phyloP scores from a whole-genome alignment of 2,113 vertebrate species.

The Cyprinus carpio region DNA sequence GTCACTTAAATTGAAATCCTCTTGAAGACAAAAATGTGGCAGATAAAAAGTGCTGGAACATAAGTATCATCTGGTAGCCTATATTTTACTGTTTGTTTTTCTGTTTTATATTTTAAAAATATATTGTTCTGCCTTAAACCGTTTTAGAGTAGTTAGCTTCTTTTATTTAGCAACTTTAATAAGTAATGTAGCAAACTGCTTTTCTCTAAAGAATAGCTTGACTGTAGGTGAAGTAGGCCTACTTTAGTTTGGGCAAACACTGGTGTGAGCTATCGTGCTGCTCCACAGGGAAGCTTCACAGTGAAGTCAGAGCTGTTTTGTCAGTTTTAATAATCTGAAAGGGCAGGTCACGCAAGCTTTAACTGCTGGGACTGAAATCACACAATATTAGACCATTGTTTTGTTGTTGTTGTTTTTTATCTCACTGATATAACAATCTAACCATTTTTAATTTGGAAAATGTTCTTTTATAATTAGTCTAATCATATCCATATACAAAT shows the following conservation, averaged over 20 bases:
- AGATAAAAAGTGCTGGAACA: too few relatives aligned
- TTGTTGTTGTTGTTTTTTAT: not conserved
- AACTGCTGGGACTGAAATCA: not conserved
- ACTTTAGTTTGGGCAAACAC: not conserved
- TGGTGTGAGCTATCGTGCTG: not conserved
- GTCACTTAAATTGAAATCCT: too few relatives aligned
- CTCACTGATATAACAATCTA: not conserved
- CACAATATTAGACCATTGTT: not conserved
- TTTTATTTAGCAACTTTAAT: too few relatives aligned
- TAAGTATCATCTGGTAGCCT: too few relatives aligned
- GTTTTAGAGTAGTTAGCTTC: not conserved
- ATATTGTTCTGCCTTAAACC: not conserved
- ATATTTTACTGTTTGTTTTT: too few relatives aligned
- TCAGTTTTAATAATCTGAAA: slow-evolving; percentile 8
- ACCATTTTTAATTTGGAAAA: not conserved
- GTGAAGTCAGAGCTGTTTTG: not conserved
- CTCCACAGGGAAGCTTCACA: not conserved
- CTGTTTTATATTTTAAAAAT: too few relatives aligned
- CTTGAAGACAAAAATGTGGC: too few relatives aligned
- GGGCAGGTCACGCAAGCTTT: not conserved
- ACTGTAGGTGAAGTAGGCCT: not conserved
- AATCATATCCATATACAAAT: not conserved
- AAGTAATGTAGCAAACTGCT: too few relatives aligned
- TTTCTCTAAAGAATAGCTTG: not conserved
- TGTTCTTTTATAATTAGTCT: not conserved